Evolutionary conservation across 2,888 invertebrate species (phyloP).

Genomic region (Thymelicus acteon): DNA sequence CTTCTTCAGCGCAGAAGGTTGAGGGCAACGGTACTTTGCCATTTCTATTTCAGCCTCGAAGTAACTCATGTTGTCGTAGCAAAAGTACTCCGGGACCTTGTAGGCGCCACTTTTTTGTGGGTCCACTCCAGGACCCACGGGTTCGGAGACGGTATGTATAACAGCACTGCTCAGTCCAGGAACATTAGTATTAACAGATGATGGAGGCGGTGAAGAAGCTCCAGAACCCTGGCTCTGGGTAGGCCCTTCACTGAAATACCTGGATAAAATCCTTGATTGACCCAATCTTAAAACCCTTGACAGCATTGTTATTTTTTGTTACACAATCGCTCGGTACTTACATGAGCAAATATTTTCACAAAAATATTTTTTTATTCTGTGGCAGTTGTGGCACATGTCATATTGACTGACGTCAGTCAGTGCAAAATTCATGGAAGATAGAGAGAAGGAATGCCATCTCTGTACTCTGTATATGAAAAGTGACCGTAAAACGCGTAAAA

Average conservation of each 20-base stretch:
- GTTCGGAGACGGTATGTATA: constrained; percentile 78
- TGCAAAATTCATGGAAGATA: too few species aligned
- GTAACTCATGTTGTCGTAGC: constrained; percentile 90
- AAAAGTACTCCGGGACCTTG: constrained; percentile 95
- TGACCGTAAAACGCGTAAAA: too few species aligned
- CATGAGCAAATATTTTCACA: constrained; percentile 15
- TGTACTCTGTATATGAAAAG: too few species aligned
- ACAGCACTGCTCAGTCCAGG: constrained; percentile 87
- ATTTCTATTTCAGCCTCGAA: constrained; percentile 95
- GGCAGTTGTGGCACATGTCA: too few species aligned
- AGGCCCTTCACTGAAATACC: constrained; percentile 60
- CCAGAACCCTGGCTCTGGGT: constrained; percentile 48
- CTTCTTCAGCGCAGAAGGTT: constrained; percentile 87
- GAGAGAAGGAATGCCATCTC: too few species aligned
- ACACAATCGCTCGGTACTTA: constrained; percentile 58
- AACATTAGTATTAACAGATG: constrained; percentile 73
- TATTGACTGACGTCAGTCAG: too few species aligned
- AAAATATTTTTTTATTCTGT: too few species aligned
- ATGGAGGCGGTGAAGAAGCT: constrained; percentile 47
- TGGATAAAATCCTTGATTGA: constrained; percentile 43
- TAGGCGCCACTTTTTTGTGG: constrained; percentile 88
- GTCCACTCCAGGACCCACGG: constrained; percentile 90
- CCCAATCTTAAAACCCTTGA: constrained; percentile 47
- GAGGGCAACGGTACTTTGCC: constrained; percentile 90
- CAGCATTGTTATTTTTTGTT: constrained; percentile 53